A percentile compares a stretch with the other conserved stretches of the same genome.
Evolutionary conservation across 2,113 vertebrate species (phyloP).

Genomic region (Anguilla japonica): DNA sequence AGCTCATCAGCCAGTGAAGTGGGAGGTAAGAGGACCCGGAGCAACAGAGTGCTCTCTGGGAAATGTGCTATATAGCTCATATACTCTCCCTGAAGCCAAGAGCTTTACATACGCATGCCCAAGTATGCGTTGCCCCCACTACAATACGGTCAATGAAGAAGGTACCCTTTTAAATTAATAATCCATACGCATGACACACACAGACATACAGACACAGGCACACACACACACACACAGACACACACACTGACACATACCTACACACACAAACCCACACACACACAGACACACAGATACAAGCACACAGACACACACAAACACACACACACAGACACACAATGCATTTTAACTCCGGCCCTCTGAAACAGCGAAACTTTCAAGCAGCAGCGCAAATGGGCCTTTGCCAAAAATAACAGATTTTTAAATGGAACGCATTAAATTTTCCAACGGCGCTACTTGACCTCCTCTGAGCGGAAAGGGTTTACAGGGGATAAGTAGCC

Average conservation of each 20-base stretch:
- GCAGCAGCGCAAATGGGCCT: constrained; percentile 1
- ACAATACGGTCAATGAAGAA: background rate
- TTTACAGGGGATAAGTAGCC: background rate
- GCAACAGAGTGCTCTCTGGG: background rate
- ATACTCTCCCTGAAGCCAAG: background rate
- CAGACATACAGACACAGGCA: too few species aligned
- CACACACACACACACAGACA: too few species aligned
- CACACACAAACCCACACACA: too few species aligned
- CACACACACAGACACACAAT: too few species aligned
- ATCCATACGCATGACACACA: background rate
- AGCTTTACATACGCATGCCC: background rate
- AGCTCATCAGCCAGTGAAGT: constrained; percentile 12
- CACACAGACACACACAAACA: too few species aligned
- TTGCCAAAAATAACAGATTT: background rate
- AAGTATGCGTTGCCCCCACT: background rate
- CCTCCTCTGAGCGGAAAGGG: background rate
- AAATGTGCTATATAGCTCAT: background rate
- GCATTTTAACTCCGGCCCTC: too few species aligned
- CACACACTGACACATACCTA: too few species aligned
- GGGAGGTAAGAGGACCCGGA: background rate
- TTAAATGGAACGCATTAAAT: background rate
- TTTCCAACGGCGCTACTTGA: background rate
- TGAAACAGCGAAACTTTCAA: background rate
- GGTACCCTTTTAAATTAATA: background rate
- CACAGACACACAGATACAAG: too few species aligned